Conservation (phyloP, 2,797 vertebrate genomes). For the Pseudochaenichthys georgianus region DNA sequence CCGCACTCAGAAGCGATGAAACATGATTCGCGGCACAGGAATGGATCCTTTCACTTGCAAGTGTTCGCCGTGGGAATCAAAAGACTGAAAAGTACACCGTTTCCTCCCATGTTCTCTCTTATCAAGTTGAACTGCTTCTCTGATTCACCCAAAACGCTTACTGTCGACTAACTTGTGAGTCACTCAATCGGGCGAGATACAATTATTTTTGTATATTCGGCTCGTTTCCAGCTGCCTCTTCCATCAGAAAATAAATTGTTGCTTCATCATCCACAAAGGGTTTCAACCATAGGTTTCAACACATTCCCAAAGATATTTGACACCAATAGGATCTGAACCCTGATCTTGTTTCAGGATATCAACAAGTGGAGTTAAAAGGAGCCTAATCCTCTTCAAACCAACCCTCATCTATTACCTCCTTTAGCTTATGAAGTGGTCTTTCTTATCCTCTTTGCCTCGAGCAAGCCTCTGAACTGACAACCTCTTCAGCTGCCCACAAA, state of each 20-base stretch:
- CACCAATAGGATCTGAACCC: constrained; percentile 6
- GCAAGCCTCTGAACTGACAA: constrained; percentile 20
- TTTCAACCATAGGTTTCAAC: constrained; percentile 3
- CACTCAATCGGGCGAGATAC: constrained; percentile 18
- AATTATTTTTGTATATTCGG: constrained; percentile 10
- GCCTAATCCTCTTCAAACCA: constrained; percentile 14
- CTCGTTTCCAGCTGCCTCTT: constrained; percentile 28
- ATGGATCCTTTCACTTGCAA: constrained; percentile 56
- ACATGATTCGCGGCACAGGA: constrained; percentile 30
- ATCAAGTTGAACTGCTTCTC: constrained; percentile 52
- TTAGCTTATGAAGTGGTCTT: constrained; percentile 25
- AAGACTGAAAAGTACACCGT: constrained; percentile 30
- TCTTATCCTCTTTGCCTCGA: constrained; percentile 33
- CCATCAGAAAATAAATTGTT: constrained; percentile 1
- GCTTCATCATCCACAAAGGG: constrained; percentile 11
- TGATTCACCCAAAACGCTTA: constrained; percentile 43
- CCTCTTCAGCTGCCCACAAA: constrained; percentile 13
- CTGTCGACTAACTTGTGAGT: constrained; percentile 36
- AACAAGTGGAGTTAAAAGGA: constrained; percentile 48
- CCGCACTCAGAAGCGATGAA: constrained; percentile 40
- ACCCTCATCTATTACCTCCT: constrained; percentile 25
- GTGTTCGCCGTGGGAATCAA: constrained; percentile 57
- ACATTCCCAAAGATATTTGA: constrained; percentile 26
- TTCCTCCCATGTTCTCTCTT: constrained; percentile 24
- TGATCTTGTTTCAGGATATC: constrained; percentile 39